Conservation (phyloP, 2,113 vertebrate species). For the Tinamus guttatus region DNA sequence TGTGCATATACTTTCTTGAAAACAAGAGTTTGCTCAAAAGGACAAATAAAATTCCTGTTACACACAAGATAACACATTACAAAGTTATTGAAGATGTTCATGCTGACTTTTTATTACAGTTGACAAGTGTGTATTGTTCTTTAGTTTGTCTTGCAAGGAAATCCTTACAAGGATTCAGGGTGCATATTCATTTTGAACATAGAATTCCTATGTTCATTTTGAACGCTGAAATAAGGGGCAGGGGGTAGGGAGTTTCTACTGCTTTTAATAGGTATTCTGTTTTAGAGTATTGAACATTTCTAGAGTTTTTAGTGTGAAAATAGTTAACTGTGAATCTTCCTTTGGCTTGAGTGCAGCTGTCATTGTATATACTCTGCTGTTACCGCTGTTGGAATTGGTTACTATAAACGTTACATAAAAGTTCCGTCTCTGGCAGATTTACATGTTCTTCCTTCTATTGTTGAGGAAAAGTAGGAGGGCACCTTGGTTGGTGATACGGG, state of each 20-base stretch:
- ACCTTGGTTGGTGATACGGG: neutral
- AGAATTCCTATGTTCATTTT: neutral
- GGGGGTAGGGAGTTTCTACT: neutral
- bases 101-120: neutral
- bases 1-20: neutral
- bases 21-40: neutral
- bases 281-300: neutral
- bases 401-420: neutral
- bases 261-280: neutral
- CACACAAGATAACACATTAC: neutral
- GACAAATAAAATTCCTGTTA: neutral
- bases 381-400: constrained; percentile 21
- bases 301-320: neutral
- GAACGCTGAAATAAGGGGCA: neutral
- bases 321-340: neutral
- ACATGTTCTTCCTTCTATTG: constrained; percentile 20
- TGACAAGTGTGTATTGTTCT: neutral
- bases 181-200: neutral
- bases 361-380: neutral
- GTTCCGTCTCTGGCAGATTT: constrained; percentile 31
- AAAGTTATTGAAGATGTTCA: neutral
- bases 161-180: neutral
- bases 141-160: neutral
- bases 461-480: constrained; percentile 33
- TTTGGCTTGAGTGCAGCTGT: neutral